phyloP scores from a whole-genome alignment of 2,113 vertebrate genomes.

The Archocentrus centrarchus region DNA sequence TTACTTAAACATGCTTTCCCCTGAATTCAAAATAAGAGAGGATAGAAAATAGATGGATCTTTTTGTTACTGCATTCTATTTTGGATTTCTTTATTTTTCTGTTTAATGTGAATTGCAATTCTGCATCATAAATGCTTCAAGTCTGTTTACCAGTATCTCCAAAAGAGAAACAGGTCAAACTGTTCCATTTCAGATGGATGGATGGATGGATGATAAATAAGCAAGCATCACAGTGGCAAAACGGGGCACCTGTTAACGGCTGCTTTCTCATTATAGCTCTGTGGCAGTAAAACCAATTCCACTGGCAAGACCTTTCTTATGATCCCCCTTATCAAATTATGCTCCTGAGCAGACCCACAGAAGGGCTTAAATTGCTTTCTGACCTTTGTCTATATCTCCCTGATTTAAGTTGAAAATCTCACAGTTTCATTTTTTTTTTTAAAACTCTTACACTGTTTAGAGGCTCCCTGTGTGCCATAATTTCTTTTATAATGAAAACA shows the following conservation, averaged over 20 bases:
- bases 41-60: neutral
- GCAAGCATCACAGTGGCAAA: neutral
- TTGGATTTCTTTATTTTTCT: neutral
- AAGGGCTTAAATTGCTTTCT: slow-evolving; percentile 25
- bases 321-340: slow-evolving; percentile 33
- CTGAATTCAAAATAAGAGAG: neutral
- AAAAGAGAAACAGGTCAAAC: neutral
- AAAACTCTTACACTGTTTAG: neutral
- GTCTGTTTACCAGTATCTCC: neutral
- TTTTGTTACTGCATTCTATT: neutral
- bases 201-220: no score
- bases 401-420: slow-evolving; percentile 1
- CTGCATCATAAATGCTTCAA: neutral
- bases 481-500: neutral
- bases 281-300: slow-evolving; percentile 37
- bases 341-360: slow-evolving; percentile 1
- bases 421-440: neutral
- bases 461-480: neutral
- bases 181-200: neutral
- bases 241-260: slow-evolving; percentile 20
- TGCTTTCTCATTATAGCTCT: slow-evolving; percentile 5
- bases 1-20: neutral
- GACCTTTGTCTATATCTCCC: neutral
- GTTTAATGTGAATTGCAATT: neutral
- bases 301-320: slow-evolving; percentile 21